Evolutionary conservation across 2,888 invertebrate genomes (phyloP), one percentile per base, ranked within the genome.

Genomic region (Pelosia muscerda): DNA sequence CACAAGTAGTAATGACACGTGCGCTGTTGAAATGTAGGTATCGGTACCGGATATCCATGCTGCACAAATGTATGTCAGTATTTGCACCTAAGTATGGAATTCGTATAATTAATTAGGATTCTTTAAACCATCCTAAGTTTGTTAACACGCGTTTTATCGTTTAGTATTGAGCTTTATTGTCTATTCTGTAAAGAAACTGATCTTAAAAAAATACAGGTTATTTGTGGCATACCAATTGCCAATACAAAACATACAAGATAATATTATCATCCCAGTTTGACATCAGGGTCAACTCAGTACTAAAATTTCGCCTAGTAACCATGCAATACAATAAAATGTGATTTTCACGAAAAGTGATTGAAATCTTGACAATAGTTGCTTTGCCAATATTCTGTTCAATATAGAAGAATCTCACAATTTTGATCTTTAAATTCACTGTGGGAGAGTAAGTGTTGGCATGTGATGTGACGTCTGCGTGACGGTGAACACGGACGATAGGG

Each of bases 401-500:
- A 59, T 65, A 67, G 55, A 69, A 23, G 38, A 61, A 57, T 28
- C 64, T 69, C 74, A 73, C 79, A 75, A 83, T 79, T 79, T 78
- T 81, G 77, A 77, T 81, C 83, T 81, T 77, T 86, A 83, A 75
- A 71, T 59, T 75, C 65, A 76, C 71, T 63, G 69, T 64, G 64
- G 71, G 68, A 83, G 81, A 79, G 81, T 83, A 72, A 83, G 80
- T 82, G 85, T 87, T 84, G 78, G 82, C 78, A 75, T 83, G 84
- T 84, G 78, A 81, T 82, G 83, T 86, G 88, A 85, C 84, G 85
- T 85, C 84, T 83, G 87, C 88, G 86, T 90, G 88, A 87, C 86
- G 86, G 81, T 81, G 84, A 83, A 83, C 84, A 85, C 86, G 87
- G 84, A 86, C 84, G 85, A 84, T 89, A 88, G 90, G 89, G 90